These are phyloP conservation scores for Drosophila trapezifrons DNA, from an alignment of 1,140 invertebrate species.

Conservation along the genomic window DNA sequence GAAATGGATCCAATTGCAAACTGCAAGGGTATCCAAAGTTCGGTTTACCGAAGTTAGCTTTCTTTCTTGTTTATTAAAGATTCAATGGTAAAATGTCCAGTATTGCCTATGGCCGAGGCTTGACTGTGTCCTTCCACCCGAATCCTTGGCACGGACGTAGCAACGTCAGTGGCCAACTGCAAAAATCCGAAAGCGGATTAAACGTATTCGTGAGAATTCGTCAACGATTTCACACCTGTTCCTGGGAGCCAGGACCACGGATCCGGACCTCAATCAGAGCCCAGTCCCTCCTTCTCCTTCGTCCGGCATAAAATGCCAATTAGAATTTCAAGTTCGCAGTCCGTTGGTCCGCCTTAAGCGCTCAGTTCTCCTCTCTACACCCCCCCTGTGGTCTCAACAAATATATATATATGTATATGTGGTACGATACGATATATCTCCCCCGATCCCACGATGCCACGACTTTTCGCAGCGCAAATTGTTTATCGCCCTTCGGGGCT, in stretches of 20 bases:
- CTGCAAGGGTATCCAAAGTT: too few species aligned
- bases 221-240: constrained; percentile 81
- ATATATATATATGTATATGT: background rate
- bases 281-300: constrained; percentile 14
- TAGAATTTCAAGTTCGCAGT: constrained; percentile 80
- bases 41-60: too few species aligned
- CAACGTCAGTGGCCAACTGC: constrained; percentile 43
- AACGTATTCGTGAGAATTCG: constrained; percentile 82
- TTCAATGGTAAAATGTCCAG: too few species aligned
- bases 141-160: constrained; percentile 26
- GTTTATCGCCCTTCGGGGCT: constrained; percentile 70
- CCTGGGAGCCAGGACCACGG: constrained; percentile 16
- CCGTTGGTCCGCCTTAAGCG: constrained; percentile 54
- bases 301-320: constrained; percentile 75
- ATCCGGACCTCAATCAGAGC: constrained; percentile 10
- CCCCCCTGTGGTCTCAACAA: background rate
- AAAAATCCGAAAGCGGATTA: constrained; percentile 82
- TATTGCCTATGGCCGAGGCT: background rate
- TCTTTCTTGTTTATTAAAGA: too few species aligned
- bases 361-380: background rate
- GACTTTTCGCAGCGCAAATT: constrained; percentile 68
- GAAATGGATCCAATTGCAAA: too few species aligned
- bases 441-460: constrained; percentile 14
- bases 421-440: constrained; percentile 9
- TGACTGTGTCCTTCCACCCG: constrained; percentile 14